Percentiles rank a stretch among this genome's conserved stretches.
These are phyloP conservation scores for Heterocephalus glaber DNA, from an alignment of 2,113 vertebrate species.

Conservation along the genomic window DNA sequence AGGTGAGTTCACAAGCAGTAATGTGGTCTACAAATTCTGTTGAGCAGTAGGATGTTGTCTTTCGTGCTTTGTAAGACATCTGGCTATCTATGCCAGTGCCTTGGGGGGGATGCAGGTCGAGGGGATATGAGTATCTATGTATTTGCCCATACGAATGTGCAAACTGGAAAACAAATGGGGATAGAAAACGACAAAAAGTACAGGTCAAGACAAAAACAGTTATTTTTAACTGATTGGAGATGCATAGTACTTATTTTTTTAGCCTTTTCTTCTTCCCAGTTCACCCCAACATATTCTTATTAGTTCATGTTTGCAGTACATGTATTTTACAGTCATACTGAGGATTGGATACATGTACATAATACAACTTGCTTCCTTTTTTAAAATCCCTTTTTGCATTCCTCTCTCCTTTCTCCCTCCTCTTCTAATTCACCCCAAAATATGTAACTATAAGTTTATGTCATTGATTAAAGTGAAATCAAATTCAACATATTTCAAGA, in stretches of 20 bases:
- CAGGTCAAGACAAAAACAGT: not conserved
- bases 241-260: not conserved
- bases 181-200: not conserved
- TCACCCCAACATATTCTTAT: not conserved
- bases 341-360: not conserved
- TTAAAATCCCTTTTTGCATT: not conserved
- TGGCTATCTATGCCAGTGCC: not conserved
- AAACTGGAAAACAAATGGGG: not conserved
- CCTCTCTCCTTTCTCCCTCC: not conserved
- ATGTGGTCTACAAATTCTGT: not conserved
- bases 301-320: not conserved
- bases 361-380: not conserved
- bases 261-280: not conserved
- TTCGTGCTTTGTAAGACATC: not conserved
- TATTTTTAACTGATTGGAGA: not conserved
- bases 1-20: constrained; percentile 86
- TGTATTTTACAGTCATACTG: not conserved
- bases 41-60: not conserved
- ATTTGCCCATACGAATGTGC: not conserved
- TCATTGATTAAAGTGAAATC: not conserved
- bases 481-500: not conserved
- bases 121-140: not conserved
- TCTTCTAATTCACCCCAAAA: not conserved
- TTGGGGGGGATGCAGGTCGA: too few species aligned
- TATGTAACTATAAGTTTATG: not conserved